Evolutionary conservation across 2,113 vertebrate genomes (phyloP).

Genomic region (Phylloscopus whistleri): DNA sequence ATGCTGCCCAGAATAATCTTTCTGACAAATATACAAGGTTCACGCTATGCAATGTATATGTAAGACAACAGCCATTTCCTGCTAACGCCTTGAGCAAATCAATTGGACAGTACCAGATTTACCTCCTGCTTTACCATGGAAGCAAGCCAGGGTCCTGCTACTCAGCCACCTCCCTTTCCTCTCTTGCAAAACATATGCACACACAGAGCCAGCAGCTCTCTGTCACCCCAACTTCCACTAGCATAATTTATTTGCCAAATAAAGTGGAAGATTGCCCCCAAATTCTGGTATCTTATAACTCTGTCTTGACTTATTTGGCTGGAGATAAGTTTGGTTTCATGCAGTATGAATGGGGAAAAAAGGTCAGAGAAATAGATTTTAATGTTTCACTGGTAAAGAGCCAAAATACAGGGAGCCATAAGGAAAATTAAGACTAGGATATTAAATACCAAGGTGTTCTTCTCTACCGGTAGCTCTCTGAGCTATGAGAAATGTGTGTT

Average conservation of each 20-base stretch:
- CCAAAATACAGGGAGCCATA: not conserved
- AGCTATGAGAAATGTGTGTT: not conserved
- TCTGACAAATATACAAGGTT: constrained; percentile 4
- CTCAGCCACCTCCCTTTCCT: not conserved
- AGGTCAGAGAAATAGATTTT: not conserved
- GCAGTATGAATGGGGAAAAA: not conserved
- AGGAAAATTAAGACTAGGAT: not conserved
- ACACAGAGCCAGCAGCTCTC: not conserved
- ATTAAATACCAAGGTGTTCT: not conserved
- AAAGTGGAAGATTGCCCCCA: not conserved
- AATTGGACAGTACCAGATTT: constrained; percentile 26
- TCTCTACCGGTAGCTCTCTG: not conserved
- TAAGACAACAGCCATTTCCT: constrained; percentile 35
- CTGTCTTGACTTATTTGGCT: not conserved
- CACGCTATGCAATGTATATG: not conserved
- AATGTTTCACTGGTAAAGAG: not conserved
- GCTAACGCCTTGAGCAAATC: constrained; percentile 56
- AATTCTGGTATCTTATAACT: not conserved
- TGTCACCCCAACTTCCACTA: not conserved
- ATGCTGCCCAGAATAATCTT: constrained; percentile 20
- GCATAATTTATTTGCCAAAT: not conserved
- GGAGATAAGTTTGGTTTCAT: not conserved
- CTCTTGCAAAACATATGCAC: not conserved
- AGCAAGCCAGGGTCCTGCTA: constrained; percentile 2
- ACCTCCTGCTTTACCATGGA: constrained; percentile 17